Percentiles rank a stretch among this genome's conserved stretches.
phyloP scores from a whole-genome alignment of 2,888 invertebrate species.

The Drosophila aldrichi region DNA sequence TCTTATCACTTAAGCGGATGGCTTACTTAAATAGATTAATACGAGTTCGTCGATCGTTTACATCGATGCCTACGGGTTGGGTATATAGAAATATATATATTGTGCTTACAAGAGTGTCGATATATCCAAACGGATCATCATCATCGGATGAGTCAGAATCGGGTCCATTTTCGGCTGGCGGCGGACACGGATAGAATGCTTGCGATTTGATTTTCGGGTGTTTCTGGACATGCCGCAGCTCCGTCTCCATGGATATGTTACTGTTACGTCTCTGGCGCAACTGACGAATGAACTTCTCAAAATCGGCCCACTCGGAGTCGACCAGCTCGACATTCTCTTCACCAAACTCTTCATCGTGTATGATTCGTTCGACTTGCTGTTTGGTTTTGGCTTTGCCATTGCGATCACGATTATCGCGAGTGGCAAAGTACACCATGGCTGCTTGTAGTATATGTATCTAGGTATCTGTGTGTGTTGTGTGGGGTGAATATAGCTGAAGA shows the following conservation, averaged over 20 bases:
- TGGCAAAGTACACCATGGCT: constrained; percentile 71
- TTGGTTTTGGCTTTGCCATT: constrained; percentile 55
- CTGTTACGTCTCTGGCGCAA: constrained; percentile 83
- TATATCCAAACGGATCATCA: constrained; percentile 84
- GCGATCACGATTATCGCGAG: constrained; percentile 72
- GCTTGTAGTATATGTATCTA: neutral
- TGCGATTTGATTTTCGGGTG: constrained; percentile 83
- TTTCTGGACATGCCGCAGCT: constrained; percentile 79
- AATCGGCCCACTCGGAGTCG: constrained; percentile 85
- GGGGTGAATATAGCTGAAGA: constrained; percentile 9
- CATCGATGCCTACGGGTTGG: neutral
- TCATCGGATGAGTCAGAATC: constrained; percentile 82
- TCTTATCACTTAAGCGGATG: constrained; percentile 42
- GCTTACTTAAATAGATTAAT: constrained; percentile 37
- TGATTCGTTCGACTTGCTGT: constrained; percentile 77
- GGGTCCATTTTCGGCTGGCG: constrained; percentile 82
- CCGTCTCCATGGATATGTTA: constrained; percentile 83
- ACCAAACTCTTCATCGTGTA: constrained; percentile 85
- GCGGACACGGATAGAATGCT: constrained; percentile 85
- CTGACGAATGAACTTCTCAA: constrained; percentile 84
- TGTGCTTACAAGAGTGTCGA: constrained; percentile 84
- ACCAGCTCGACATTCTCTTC: constrained; percentile 85
- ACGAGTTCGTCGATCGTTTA: neutral
- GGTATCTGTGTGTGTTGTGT: too few relatives aligned
- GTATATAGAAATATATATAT: neutral